phyloP scores from a whole-genome alignment of 1,140 invertebrate species.

The Drosophila nikananu region DNA sequence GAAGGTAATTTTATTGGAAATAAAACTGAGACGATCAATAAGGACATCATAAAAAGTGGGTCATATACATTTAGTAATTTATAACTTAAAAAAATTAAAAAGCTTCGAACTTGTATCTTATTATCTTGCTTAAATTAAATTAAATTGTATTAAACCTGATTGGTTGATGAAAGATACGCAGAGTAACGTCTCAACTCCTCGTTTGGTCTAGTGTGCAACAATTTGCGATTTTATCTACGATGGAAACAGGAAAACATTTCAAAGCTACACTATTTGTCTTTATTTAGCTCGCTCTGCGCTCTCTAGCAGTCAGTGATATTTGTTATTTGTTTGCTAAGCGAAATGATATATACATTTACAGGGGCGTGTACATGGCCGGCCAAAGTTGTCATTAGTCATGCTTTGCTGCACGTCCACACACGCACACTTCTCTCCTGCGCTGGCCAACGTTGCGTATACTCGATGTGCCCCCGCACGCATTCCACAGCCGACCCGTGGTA shows the following conservation, averaged over 20 bases:
- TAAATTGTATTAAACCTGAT: background rate
- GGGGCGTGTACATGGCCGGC: conserved; percentile 50
- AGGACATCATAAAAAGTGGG: background rate
- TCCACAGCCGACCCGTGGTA: conserved; percentile 12
- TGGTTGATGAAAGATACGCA: too few species aligned
- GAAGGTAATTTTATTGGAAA: background rate
- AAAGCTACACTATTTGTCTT: conserved; percentile 75
- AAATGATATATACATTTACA: conserved; percentile 67
- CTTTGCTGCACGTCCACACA: conserved; percentile 59
- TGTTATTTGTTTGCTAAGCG: conserved; percentile 80
- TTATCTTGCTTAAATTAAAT: too few species aligned
- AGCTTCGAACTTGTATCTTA: too few species aligned
- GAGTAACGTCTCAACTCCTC: background rate
- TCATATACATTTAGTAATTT: too few species aligned
- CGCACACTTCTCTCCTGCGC: background rate
- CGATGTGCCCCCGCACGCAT: conserved; percentile 41
- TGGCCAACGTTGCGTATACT: conserved; percentile 67
- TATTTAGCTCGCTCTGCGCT: conserved; percentile 50
- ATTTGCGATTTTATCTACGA: conserved; percentile 60
- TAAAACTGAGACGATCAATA: background rate
- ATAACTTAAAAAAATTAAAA: too few species aligned
- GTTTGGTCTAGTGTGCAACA: conserved; percentile 59
- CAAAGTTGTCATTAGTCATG: conserved; percentile 79
- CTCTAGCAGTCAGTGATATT: conserved; percentile 48
- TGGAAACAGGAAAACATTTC: conserved; percentile 65